Conservation (phyloP, 2,113 vertebrate species). For the Epinephelus fuscoguttatus region DNA sequence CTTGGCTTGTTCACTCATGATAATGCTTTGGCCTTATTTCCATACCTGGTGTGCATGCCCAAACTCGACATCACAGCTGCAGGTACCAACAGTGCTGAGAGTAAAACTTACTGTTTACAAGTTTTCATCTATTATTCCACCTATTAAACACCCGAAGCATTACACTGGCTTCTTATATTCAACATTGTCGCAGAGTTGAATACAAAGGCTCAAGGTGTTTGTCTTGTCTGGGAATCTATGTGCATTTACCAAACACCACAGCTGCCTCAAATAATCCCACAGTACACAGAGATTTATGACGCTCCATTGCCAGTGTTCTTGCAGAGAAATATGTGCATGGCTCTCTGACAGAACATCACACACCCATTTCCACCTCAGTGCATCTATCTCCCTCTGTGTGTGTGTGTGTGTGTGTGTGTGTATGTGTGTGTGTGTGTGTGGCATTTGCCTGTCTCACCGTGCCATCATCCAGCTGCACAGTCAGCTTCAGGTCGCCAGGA, state of each 20-base stretch:
- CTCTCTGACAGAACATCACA: slow-evolving; percentile 21
- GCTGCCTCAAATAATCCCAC: slow-evolving; percentile 27
- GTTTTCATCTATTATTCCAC: neutral
- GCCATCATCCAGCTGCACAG: slow-evolving; percentile 93
- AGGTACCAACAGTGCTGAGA: slow-evolving; percentile 44
- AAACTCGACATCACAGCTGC: slow-evolving; percentile 66
- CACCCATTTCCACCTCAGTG: slow-evolving; percentile 48
- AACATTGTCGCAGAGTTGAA: neutral
- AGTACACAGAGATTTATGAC: slow-evolving; percentile 26
- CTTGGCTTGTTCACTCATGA: slow-evolving; percentile 44
- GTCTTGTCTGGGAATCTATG: neutral
- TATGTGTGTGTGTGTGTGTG: neutral
- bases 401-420: neutral
- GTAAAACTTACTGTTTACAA: neutral
- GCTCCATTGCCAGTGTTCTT: slow-evolving; percentile 24
- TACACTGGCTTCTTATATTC: neutral
- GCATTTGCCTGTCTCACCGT: slow-evolving; percentile 82
- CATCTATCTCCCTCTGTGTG: neutral
- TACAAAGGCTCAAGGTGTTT: neutral
- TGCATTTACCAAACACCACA: slow-evolving; percentile 32
- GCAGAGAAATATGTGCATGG: slow-evolving; percentile 29
- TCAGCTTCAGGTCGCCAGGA: slow-evolving; percentile 90
- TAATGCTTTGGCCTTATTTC: slow-evolving; percentile 57
- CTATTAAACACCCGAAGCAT: neutral
- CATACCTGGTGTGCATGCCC: slow-evolving; percentile 67